A percentile compares a stretch with the other conserved stretches of the same genome.
Conservation (phyloP, 1,140 invertebrate species). For the Heliconius himera region DNA sequence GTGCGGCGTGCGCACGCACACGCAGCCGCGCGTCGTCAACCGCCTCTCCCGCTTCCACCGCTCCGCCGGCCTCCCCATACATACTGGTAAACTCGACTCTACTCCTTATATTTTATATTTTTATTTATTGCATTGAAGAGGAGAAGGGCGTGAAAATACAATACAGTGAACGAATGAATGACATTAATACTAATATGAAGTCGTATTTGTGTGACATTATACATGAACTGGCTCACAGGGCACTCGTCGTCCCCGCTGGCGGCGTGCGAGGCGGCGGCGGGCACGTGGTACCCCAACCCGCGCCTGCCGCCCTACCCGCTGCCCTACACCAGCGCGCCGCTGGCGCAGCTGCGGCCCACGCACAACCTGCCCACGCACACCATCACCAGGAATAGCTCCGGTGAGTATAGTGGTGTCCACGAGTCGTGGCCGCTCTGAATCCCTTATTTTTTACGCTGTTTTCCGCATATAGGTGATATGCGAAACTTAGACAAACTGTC, state of each 20-base stretch:
- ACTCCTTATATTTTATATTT: no score
- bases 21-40: conserved; percentile 96
- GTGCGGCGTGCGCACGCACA: conserved; percentile 95
- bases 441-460: no score
- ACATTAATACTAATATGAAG: no score
- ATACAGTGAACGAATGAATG: no score
- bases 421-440: no score
- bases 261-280: conserved; percentile 51
- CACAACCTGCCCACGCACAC: conserved; percentile 82
- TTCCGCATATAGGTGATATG: no score
- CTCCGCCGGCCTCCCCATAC: conserved; percentile 91
- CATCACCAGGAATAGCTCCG: conserved; percentile 80
- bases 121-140: no score
- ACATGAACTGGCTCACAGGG: no score
- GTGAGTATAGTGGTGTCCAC: conserved; percentile 38
- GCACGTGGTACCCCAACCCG: conserved; percentile 92
- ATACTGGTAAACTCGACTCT: conserved; percentile 49
- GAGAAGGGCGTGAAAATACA: no score
- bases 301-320: conserved; percentile 94
- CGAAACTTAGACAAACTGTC: no score
- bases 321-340: conserved; percentile 88
- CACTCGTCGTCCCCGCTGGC: conserved; percentile 52
- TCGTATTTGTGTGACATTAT: no score
- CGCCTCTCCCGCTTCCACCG: conserved; percentile 96
- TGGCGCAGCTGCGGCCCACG: conserved; percentile 93